These are phyloP conservation scores for Brachionus rubens DNA, from an alignment of 1,140 invertebrate genomes.

Conservation along the genomic window DNA sequence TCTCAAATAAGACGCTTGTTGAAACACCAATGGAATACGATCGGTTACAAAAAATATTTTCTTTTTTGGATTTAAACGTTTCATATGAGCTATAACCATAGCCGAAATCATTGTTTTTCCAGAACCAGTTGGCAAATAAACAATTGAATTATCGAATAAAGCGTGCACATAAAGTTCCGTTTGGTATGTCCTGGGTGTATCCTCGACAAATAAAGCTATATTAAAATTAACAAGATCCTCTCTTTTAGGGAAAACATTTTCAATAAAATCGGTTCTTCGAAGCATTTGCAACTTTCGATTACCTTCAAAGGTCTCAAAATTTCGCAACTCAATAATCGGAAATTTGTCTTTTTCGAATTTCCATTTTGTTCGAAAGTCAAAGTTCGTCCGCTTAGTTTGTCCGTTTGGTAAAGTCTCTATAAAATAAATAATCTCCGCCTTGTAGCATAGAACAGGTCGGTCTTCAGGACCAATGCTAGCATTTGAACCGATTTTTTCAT, in stretches of 20 bases:
- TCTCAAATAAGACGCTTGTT: slow-evolving; percentile 53
- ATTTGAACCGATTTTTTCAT: neutral
- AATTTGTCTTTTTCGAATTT: neutral
- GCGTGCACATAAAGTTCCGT: slow-evolving; percentile 52
- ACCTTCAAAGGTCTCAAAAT: neutral
- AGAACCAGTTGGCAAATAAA: slow-evolving; percentile 57
- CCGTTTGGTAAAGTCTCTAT: neutral
- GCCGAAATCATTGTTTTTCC: slow-evolving; percentile 55
- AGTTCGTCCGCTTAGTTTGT: neutral
- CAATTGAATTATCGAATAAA: slow-evolving; percentile 50
- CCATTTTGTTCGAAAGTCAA: neutral
- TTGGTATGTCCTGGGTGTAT: slow-evolving; percentile 52
- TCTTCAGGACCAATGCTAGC: slow-evolving; percentile 8
- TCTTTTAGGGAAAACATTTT: neutral
- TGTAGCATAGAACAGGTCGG: neutral
- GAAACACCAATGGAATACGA: slow-evolving; percentile 55
- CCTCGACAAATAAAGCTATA: slow-evolving; percentile 34
- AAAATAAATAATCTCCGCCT: neutral
- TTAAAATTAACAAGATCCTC: neutral
- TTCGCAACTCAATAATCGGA: neutral
- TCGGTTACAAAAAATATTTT: slow-evolving; percentile 56
- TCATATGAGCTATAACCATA: slow-evolving; percentile 53
- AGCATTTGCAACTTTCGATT: neutral
- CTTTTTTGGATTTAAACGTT: slow-evolving; percentile 51
- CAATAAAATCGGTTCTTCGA: neutral